phyloP scores from a whole-genome alignment of 2,113 vertebrate species.

The Leptobrachium ailaonicum region DNA sequence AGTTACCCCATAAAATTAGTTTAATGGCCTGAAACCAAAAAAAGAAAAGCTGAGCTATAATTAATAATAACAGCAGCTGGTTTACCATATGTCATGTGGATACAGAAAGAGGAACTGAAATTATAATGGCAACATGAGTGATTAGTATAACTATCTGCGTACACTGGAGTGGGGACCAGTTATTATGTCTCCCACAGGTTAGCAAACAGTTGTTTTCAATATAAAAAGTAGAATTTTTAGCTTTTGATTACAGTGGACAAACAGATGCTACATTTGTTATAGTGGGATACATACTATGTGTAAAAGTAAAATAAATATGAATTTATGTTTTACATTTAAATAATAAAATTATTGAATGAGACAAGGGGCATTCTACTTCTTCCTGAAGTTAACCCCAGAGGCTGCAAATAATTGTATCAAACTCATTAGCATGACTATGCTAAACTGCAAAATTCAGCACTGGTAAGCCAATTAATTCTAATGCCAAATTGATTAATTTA shows the following conservation, averaged over 20 bases:
- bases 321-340: background rate
- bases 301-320: background rate
- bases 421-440: background rate
- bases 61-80: conserved; percentile 37
- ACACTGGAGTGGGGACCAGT: conserved; percentile 5
- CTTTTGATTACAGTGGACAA: background rate
- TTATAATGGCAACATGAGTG: conserved; percentile 33
- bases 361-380: no score
- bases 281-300: background rate
- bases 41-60: conserved; percentile 17
- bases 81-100: conserved; percentile 32
- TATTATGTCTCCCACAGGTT: conserved; percentile 7
- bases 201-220: conserved; percentile 8
- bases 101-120: conserved; percentile 20
- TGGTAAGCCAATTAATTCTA: background rate
- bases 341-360: background rate
- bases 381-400: no score
- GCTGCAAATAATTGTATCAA: background rate
- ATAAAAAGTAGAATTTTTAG: conserved; percentile 3
- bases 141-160: conserved; percentile 23
- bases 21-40: conserved; percentile 4
- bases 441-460: background rate
- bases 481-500: conserved; percentile 14
- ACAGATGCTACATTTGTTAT: background rate
- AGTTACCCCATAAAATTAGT: conserved; percentile 30